Conservation (phyloP, 2,888 invertebrate species). For the Cheilosia urbana region DNA sequence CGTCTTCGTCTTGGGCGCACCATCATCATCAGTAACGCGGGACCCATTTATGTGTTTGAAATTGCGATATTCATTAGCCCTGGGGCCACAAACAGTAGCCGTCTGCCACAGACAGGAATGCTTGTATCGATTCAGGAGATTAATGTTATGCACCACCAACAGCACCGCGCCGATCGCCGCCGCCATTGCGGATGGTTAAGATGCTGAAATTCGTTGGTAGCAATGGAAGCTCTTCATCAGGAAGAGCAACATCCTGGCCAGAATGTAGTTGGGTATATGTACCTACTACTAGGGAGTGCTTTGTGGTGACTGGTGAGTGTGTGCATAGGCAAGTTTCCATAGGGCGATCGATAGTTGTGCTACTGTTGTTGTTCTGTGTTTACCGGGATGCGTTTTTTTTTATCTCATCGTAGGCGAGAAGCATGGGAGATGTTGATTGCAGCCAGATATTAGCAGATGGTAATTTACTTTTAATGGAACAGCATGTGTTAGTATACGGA, state of each 20-base stretch:
- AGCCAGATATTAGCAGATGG: slow-evolving; percentile 55
- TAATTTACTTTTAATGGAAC: slow-evolving; percentile 63
- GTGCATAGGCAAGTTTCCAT: slow-evolving; percentile 36
- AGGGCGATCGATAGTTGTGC: slow-evolving; percentile 32
- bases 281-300: slow-evolving; percentile 3
- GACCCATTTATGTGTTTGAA: slow-evolving; percentile 73
- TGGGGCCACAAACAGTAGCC: slow-evolving; percentile 75
- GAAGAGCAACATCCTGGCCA: slow-evolving; percentile 70
- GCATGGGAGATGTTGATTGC: slow-evolving; percentile 41
- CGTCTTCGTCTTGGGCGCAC: slow-evolving; percentile 26
- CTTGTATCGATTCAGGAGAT: slow-evolving; percentile 75
- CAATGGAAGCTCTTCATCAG: slow-evolving; percentile 67
- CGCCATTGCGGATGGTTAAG: slow-evolving; percentile 24
- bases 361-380: slow-evolving; percentile 43
- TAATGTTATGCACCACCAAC: slow-evolving; percentile 75
- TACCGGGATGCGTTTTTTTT: slow-evolving; percentile 34
- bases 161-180: slow-evolving; percentile 41
- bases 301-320: slow-evolving; percentile 14
- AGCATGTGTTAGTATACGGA: slow-evolving; percentile 22
- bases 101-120: slow-evolving; percentile 74
- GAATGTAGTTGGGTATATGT: slow-evolving; percentile 35
- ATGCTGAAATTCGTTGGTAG: slow-evolving; percentile 46
- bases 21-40: slow-evolving; percentile 40
- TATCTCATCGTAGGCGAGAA: neutral
- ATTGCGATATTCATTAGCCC: slow-evolving; percentile 76